phyloP scores from a whole-genome alignment of 2,113 vertebrate genomes.

The Tyto alba region DNA sequence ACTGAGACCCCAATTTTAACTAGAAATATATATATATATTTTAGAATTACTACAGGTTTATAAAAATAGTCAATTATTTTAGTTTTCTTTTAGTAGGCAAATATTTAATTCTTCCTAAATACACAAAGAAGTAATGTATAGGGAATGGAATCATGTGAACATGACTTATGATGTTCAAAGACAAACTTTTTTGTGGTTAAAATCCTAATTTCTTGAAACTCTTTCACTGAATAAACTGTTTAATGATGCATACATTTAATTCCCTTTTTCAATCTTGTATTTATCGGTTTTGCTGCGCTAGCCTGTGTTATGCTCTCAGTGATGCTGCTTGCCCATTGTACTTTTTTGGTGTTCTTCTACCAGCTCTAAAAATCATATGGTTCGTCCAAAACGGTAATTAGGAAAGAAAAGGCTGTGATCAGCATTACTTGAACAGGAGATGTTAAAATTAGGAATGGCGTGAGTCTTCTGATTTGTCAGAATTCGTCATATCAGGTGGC shows the following conservation, averaged over 20 bases:
- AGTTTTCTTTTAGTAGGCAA: background rate
- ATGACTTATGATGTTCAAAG: background rate
- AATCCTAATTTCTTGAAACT: conserved; percentile 12
- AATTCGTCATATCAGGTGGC: background rate
- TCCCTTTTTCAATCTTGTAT: background rate
- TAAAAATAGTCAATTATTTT: background rate
- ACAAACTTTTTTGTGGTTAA: background rate
- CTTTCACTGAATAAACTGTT: background rate
- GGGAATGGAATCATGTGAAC: background rate
- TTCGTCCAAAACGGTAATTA: conserved; percentile 5
- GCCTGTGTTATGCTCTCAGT: background rate
- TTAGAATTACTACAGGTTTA: background rate
- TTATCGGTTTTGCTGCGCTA: background rate
- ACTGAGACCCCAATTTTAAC: background rate
- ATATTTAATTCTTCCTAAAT: background rate
- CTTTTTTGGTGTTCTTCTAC: background rate
- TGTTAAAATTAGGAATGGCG: background rate
- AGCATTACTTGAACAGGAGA: background rate
- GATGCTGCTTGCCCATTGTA: background rate
- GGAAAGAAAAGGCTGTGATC: conserved; percentile 5
- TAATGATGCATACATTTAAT: background rate
- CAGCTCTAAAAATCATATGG: background rate
- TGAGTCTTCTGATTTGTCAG: background rate
- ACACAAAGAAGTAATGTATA: background rate
- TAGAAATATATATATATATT: background rate